Evolutionary conservation across 2,797 vertebrate genomes (phyloP), one percentile per base, ranked within the genome.

Genomic region (Sebastes reedi): DNA sequence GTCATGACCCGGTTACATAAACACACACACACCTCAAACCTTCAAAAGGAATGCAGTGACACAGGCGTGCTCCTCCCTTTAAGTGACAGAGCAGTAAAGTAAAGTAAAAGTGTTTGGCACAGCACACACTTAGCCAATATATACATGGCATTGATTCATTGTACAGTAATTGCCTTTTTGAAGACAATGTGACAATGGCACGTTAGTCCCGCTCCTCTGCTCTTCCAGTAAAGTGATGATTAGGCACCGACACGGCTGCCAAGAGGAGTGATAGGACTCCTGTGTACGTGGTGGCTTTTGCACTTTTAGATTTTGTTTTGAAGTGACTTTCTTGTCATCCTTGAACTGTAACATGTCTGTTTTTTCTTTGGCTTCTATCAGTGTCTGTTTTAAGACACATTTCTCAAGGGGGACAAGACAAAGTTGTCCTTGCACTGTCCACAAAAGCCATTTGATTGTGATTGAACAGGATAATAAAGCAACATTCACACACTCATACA

Each of bases 31-130:
- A 68, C 83, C 77, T 81, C 42, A 60, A 73, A 79, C n/a, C 30
- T 60, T 18, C 5, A 84, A 60, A 16, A 79, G 85, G 91, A 92
- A 92, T 93, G 92, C 76, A 56, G 76, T 52, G 73, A 73, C 84
- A 87, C 87, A 82, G 74, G 85, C 36, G 2, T 46, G 56, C 66
- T 86, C 81, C 88, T 88, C 84, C 89, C 68, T 76, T 65, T 25
- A 39, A 50, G 46, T 70, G 68, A 66, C 77, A 77, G 13, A 58
- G 39, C 66, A 82, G 13, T 42, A 42, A 42, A 42, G 39, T 39
- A 39, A 39, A 39, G 13, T 39, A 39, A 39, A 39, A 14, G 39
- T 12, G 36, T 62, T 74, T 83, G 71, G 72, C 16, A 24, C 46
- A 3, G 14, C 32, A 69, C 13, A 59, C n/a, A 14, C 25, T 52